phyloP scores from a whole-genome alignment of 2,113 vertebrate genomes.

The Strix uralensis region DNA sequence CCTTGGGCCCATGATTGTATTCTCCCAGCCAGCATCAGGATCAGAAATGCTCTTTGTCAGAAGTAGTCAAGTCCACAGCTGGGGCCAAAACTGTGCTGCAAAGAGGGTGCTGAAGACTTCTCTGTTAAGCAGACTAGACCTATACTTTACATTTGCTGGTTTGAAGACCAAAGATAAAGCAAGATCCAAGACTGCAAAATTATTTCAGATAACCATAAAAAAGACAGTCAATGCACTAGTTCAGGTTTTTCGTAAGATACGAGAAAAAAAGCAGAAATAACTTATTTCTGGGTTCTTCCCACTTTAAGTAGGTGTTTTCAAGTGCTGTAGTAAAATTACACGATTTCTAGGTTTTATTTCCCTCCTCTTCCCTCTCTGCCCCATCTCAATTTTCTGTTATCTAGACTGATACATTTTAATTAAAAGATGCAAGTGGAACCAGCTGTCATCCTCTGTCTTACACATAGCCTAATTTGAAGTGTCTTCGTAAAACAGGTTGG shows the following conservation, averaged over 20 bases:
- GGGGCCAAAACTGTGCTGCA: not conserved
- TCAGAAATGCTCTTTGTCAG: not conserved
- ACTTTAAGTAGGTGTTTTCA: not conserved
- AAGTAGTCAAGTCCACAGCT: rapidly evolving
- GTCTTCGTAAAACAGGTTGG: not conserved
- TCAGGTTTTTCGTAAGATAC: not conserved
- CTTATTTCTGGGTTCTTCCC: not conserved
- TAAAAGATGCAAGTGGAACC: not conserved
- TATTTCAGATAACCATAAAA: not conserved
- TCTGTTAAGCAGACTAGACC: not conserved
- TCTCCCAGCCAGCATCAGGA: not conserved
- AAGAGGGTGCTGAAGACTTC: not conserved
- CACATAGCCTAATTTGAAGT: not conserved
- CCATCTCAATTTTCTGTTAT: not conserved
- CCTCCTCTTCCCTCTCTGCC: not conserved
- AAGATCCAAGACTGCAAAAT: not conserved
- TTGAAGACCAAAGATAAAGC: not conserved
- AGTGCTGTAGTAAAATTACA: not conserved
- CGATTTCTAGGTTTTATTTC: conserved; percentile 1
- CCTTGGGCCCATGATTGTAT: not conserved
- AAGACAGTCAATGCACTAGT: not conserved
- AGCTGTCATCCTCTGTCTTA: not conserved
- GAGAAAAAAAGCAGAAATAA: not conserved
- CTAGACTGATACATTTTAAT: conserved; percentile 2
- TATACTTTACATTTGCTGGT: not conserved